Evolutionary conservation across 1,140 invertebrate genomes (phyloP), one percentile per base, ranked within the genome.

Genomic region (Eriosoma lanigerum): DNA sequence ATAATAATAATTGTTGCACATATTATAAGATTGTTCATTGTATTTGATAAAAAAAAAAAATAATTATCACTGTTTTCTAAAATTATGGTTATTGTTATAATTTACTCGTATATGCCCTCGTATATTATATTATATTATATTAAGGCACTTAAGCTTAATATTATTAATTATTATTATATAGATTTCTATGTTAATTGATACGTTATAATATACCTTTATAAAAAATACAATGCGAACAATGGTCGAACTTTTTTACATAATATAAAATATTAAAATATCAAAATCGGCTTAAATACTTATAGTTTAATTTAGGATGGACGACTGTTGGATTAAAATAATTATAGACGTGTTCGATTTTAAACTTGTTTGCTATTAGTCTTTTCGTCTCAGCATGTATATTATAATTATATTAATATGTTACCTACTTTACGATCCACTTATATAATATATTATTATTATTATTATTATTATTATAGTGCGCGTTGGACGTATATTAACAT

Each of bases 1-100:
- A n/a, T n/a, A n/a, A n/a, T n/a, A n/a, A 38, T 24, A 58, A 62
- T 78, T 62, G 75, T 78, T 78, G 75, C 75, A 78, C 52, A 76
- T 76, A 56, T 58, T 38, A 44, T 56, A 56, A 78, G 62, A 60
- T 62, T 60, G 32, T 78, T 78, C 54, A 48, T 78, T 78, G 75
- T 60, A 72, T 52, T 72, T 72, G 24, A 72, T 52, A 72, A 72
- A 24, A 17, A 29, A 62, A 32, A 62, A 62, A 73, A 54, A 75
- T 75, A 52, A 58, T 75, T 75, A 75, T 75, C 72, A 44, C 54
- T 58, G 52, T 58, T 58, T 75, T 75, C 44, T 75, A 72, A 50
- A 72, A 72, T 72, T 29, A 72, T 52, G 5, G 1, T 70, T 50
- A 72, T 72, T 29, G 68, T 72, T 72, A 72, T 72, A 19, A 50